phyloP scores from a whole-genome alignment of 2,797 vertebrate species.

The Protosalanx chinensis region DNA sequence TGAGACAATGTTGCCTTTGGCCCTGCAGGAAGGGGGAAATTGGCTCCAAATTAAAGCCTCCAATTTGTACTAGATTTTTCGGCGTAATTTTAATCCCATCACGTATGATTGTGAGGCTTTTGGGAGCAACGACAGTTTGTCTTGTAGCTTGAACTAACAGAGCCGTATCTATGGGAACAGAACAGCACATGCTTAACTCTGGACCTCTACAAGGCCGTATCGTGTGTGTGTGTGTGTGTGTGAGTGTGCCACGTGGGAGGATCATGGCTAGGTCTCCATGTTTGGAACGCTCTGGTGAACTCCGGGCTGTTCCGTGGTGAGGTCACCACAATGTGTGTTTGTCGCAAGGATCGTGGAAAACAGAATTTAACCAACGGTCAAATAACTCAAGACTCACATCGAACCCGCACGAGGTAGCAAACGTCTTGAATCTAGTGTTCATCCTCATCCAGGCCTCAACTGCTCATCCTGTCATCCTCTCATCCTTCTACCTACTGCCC shows the following conservation, averaged over 20 bases:
- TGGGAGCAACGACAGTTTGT: conserved; percentile 24
- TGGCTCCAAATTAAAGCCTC: conserved; percentile 4
- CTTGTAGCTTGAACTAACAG: conserved; percentile 12
- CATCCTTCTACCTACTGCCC: conserved; percentile 15
- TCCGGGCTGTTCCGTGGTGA: too few species aligned
- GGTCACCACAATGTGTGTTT: too few species aligned
- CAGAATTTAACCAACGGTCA: neutral
- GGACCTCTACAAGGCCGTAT: neutral
- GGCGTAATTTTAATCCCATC: conserved; percentile 45
- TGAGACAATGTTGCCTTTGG: too few species aligned
- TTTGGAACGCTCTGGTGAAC: too few species aligned
- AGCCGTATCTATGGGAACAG: conserved; percentile 35
- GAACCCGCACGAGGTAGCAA: neutral
- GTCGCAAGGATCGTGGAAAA: neutral
- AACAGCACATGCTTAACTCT: neutral
- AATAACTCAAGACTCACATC: conserved; percentile 5
- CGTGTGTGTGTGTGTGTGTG: conserved; percentile 12
- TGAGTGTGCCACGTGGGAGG: neutral
- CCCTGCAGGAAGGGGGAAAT: neutral
- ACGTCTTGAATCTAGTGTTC: neutral
- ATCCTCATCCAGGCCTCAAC: neutral
- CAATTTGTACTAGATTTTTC: conserved; percentile 24
- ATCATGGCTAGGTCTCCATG: too few species aligned
- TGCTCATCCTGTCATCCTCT: conserved; percentile 1
- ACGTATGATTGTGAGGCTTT: conserved; percentile 42